These are phyloP conservation scores for Calcarius lapponicus DNA, from an alignment of 2,797 vertebrate species.

Conservation along the genomic window DNA sequence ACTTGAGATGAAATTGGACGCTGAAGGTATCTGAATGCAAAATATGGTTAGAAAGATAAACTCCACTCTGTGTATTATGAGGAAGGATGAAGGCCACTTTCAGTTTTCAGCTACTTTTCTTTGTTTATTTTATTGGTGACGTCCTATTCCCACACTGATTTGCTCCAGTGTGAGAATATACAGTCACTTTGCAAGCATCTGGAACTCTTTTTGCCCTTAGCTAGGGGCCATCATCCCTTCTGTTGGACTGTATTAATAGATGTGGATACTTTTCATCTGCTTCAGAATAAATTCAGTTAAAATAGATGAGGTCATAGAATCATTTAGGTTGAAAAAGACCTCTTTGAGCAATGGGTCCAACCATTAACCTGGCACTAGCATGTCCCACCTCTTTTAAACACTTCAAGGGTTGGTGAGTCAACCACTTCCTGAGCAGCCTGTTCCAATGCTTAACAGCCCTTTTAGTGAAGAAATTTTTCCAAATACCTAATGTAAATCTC, in stretches of 20 bases:
- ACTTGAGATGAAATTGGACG: neutral
- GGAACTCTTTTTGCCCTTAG: neutral
- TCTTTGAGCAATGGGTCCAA: neutral
- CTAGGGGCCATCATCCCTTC: neutral
- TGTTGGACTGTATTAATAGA: neutral
- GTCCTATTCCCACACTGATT: neutral
- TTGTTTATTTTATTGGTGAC: neutral
- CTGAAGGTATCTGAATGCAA: neutral
- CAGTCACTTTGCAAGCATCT: neutral
- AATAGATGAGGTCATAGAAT: neutral
- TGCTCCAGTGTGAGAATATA: neutral
- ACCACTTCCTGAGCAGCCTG: neutral
- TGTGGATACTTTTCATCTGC: neutral
- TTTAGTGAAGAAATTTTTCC: neutral
- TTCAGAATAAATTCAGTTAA: neutral
- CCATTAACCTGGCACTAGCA: neutral
- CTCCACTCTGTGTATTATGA: neutral
- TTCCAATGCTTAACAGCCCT: neutral
- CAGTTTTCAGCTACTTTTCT: neutral
- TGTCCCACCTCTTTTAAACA: neutral
- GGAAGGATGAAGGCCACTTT: neutral
- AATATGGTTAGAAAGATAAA: neutral
- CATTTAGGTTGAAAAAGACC: neutral
- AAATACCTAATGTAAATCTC: neutral
- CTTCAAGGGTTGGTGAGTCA: neutral